A percentile compares a stretch with the other conserved stretches of the same genome.
phyloP scores from a whole-genome alignment of 2,797 vertebrate genomes.

The Micrastur ruficollis region DNA sequence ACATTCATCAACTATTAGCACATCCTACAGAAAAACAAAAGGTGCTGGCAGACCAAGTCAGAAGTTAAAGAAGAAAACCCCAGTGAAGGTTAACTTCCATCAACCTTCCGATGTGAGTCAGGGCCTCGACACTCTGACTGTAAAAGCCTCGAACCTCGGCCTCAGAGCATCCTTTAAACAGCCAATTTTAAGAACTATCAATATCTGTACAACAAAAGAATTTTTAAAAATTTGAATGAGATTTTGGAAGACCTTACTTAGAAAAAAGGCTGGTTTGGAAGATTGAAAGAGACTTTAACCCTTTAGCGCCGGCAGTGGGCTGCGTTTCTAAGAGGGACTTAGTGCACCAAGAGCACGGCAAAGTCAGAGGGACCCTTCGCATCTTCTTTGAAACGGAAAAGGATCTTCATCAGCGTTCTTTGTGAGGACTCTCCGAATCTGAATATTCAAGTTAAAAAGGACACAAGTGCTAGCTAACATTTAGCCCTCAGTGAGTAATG shows the following conservation, averaged over 20 bases:
- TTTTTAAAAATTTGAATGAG: not conserved
- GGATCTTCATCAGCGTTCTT: not conserved
- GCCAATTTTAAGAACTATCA: not conserved
- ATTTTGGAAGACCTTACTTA: not conserved
- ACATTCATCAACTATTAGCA: not conserved
- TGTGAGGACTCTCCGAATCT: not conserved
- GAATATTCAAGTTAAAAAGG: not conserved
- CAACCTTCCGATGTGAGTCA: not conserved
- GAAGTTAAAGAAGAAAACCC: not conserved
- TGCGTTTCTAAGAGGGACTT: not conserved
- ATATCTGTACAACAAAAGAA: not conserved
- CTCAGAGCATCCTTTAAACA: not conserved
- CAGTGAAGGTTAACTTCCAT: not conserved
- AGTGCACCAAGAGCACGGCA: not conserved
- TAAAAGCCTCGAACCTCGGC: not conserved
- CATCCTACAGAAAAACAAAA: not conserved
- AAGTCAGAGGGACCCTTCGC: not conserved
- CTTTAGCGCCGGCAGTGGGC: not conserved
- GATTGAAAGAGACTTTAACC: not conserved
- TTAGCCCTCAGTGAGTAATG: not conserved
- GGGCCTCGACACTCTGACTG: not conserved
- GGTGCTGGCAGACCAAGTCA: not conserved
- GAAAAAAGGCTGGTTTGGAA: not conserved
- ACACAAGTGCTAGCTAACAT: not conserved
- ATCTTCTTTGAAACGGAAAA: not conserved